These are phyloP conservation scores for Tenthredo mesomela DNA, from an alignment of 2,888 invertebrate genomes.

Conservation along the genomic window DNA sequence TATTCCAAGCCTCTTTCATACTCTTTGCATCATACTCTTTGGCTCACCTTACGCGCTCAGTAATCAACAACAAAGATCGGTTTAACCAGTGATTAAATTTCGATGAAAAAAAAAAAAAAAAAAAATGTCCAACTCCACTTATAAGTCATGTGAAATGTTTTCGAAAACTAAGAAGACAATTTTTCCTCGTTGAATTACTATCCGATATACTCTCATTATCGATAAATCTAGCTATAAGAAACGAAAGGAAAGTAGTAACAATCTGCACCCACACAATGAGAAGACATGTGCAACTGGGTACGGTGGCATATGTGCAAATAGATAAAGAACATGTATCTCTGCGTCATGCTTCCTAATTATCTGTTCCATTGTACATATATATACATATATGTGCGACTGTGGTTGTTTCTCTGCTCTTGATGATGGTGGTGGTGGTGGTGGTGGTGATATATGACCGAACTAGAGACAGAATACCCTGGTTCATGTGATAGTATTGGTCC, in stretches of 20 bases:
- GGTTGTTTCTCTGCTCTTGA: not conserved
- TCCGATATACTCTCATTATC: not conserved
- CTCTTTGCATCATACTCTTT: not conserved
- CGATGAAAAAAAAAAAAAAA: not conserved
- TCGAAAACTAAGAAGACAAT: not conserved
- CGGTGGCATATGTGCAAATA: constrained; percentile 16
- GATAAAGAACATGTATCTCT: not conserved
- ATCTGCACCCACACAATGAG: not conserved
- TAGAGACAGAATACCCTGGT: constrained; percentile 22
- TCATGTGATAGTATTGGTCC: not conserved
- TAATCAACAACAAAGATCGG: not conserved
- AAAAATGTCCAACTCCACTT: not conserved
- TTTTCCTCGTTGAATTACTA: not conserved
- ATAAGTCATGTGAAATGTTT: not conserved
- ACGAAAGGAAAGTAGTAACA: not conserved
- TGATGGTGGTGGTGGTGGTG: not conserved
- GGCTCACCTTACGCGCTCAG: not conserved
- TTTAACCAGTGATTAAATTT: not conserved
- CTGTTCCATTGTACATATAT: constrained; percentile 57
- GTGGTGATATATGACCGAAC: constrained; percentile 62
- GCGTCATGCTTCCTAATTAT: constrained; percentile 66
- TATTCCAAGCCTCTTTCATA: not conserved
- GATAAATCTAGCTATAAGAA: not conserved
- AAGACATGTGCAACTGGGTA: not conserved
- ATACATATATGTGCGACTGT: no score